These are phyloP conservation scores for Cynopterus sphinx DNA, from an alignment of 2,797 vertebrate genomes.

Conservation along the genomic window DNA sequence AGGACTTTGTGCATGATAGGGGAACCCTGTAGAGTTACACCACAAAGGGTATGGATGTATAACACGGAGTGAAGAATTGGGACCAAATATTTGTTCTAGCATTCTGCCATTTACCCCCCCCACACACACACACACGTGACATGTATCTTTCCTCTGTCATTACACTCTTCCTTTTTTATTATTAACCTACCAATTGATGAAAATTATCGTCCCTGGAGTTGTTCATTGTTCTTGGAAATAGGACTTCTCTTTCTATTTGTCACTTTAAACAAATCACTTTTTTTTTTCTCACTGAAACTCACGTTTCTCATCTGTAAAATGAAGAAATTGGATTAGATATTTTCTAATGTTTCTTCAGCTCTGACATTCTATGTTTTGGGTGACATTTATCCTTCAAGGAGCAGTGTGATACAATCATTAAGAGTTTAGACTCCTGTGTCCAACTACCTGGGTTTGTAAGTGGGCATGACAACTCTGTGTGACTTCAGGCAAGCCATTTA, in stretches of 20 bases:
- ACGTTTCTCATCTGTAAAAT: neutral
- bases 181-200: neutral
- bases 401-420: neutral
- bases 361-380: neutral
- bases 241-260: neutral
- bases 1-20: neutral
- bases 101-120: neutral
- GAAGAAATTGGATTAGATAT: neutral
- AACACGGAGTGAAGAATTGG: neutral
- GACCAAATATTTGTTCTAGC: neutral
- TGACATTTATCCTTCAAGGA: neutral
- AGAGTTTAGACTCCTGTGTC: neutral
- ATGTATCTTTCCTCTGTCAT: neutral
- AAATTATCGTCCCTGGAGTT: neutral
- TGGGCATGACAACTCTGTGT: neutral
- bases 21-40: neutral
- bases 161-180: neutral
- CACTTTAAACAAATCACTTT: neutral
- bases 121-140: fast-evolving
- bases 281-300: neutral
- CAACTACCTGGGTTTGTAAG: neutral
- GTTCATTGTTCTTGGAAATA: neutral
- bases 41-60: too few relatives aligned
- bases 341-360: neutral
- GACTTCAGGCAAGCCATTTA: neutral